These are phyloP conservation scores for Alouatta palliata DNA, from an alignment of 2,113 vertebrate genomes.

Conservation along the genomic window DNA sequence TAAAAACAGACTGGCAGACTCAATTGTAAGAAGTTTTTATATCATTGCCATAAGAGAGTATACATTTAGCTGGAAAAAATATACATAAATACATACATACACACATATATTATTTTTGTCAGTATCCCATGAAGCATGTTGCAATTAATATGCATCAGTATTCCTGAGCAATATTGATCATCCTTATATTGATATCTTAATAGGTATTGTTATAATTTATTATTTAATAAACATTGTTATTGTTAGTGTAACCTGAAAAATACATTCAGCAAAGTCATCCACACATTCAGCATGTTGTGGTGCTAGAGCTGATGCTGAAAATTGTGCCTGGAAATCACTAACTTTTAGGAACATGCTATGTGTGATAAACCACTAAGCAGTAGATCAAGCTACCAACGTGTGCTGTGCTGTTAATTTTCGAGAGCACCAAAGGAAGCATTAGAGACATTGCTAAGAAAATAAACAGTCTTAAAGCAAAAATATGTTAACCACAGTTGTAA, in stretches of 20 bases:
- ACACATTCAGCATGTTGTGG: not conserved
- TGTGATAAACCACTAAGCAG: not conserved
- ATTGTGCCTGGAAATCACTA: not conserved
- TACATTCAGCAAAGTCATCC: not conserved
- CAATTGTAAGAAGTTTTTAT: not conserved
- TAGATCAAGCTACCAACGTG: not conserved
- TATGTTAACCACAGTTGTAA: not conserved
- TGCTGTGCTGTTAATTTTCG: not conserved
- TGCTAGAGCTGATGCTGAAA: not conserved
- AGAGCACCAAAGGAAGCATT: not conserved
- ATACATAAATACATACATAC: not conserved
- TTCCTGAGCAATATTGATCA: not conserved
- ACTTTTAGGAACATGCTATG: not conserved
- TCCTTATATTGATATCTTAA: not conserved
- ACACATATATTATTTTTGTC: not conserved
- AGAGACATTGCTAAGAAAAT: not conserved
- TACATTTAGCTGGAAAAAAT: not conserved
- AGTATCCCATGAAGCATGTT: not conserved
- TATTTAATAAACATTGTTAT: not conserved
- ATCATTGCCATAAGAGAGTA: not conserved
- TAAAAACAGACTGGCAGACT: not conserved
- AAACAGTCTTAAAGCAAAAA: constrained; percentile 34
- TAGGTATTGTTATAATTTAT: not conserved
- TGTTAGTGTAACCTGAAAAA: not conserved
- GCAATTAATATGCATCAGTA: not conserved